Evolutionary conservation across 2,888 invertebrate genomes (phyloP), one percentile per base, ranked within the genome.

Genomic region (Heliconius hortense): DNA sequence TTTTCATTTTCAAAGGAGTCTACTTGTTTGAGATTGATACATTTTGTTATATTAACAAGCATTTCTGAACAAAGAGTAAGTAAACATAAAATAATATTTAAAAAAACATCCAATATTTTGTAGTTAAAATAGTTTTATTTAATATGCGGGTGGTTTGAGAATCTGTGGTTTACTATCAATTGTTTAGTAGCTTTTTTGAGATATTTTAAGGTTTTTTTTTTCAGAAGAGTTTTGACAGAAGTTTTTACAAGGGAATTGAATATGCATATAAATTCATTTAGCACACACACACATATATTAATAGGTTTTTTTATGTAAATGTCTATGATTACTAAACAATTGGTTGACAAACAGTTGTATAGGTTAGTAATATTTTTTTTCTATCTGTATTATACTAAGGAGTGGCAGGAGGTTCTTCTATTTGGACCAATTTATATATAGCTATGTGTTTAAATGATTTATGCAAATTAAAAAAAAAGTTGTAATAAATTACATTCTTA

Each of bases 141-240:
- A 15, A 60, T 24, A 28, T 60, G 60, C 24, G 24, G 95, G 26
- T 4, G 7, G 95, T 95, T 75, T 95, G 88, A 90, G 69, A 53
- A 24, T 8, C 62, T 5, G 26, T 59, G 35, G 39, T 28, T 39
- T 24, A 43, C 15, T 31, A 21, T 31, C 26, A 43, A 66, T 43
- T 43, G 43, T 18, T 66, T 66, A 66, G 66, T 66, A 26, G 24
- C 7, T 28, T 63, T 28, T 21, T 21, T 31, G 21, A 31, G 28
- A 31, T 10, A 26, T 62, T 26, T 15, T 8, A 8, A 26, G 15
- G 13, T 43, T 62, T 26, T 60, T 60, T 60, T n/a, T n/a, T n/a
- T n/a, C n/a, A n/a, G n/a, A n/a, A n/a, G n/a, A n/a, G n/a, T n/a
- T 28, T 62, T 7, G 13, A 31, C 10, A 15, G 18, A 26, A 13